These are phyloP conservation scores for Callipepla squamata DNA, from an alignment of 2,113 vertebrate genomes.

Conservation along the genomic window DNA sequence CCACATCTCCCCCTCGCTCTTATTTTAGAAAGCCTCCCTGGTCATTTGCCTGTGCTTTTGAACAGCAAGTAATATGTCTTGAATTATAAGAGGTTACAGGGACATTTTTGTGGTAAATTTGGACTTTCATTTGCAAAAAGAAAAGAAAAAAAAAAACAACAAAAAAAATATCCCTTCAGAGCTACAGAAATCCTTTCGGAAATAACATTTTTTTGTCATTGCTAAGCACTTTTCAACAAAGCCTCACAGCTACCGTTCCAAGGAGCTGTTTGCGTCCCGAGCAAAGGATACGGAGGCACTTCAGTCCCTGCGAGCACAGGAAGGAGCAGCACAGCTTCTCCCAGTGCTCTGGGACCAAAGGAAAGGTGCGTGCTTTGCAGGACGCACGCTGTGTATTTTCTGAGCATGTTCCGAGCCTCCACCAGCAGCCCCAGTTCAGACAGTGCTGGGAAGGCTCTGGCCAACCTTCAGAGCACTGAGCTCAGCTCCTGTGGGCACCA, in stretches of 20 bases:
- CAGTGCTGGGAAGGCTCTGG: not conserved
- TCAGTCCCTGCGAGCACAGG: not conserved
- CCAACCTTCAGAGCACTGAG: not conserved
- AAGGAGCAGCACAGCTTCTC: not conserved
- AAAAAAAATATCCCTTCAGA: not conserved
- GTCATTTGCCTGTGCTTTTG: constrained; percentile 81
- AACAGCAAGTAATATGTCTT: constrained; percentile 87
- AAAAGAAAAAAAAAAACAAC: too few relatives aligned
- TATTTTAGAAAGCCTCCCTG: constrained; percentile 81
- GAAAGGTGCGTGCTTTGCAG: not conserved
- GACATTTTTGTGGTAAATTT: constrained; percentile 89
- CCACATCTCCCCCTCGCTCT: constrained; percentile 71
- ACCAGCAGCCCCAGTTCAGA: not conserved
- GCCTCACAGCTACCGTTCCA: constrained; percentile 57
- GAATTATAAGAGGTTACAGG: constrained; percentile 87
- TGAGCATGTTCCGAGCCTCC: not conserved
- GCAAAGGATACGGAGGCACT: not conserved
- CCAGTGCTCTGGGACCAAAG: not conserved
- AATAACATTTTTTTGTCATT: constrained; percentile 72
- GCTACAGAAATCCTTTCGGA: constrained; percentile 55
- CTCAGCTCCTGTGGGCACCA: not conserved
- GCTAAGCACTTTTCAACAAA: constrained; percentile 66
- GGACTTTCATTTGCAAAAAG: constrained; percentile 77
- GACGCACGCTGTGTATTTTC: not conserved
- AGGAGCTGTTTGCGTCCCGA: constrained; percentile 40